Base-by-base conservation (phyloP, 2,113 vertebrate genomes). In the Trichomycterus rosablanca region DNA sequence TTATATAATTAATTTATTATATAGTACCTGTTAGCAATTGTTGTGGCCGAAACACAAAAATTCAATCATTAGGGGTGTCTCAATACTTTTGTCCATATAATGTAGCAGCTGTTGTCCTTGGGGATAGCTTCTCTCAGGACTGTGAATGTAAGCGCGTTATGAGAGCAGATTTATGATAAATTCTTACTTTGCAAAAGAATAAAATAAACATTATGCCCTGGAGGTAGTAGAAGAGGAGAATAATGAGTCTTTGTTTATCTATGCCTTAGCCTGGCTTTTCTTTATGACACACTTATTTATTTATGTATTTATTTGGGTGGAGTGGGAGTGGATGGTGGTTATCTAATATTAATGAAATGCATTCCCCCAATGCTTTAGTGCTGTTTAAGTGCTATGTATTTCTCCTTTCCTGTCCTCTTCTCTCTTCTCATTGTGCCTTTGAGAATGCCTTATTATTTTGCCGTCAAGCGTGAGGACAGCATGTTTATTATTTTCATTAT, bases 341-440 rank as follows among this genome's bases (percentile, higher is more conserved):
- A 86, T 89, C 86, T 88, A 89, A 89, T 89, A 89, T 89, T 89
- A 88, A 89, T 89, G 87, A 89, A 86, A 86, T 86, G 83, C 82
- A 83, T 86, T 85, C 86, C 83, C 61, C 80, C 76, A 79, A 81
- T 85, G 82, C 81, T 85, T 89, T 87, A 86, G 83, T 83, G 81
- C 76, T 80, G 83, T 85, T 83, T 83, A 80, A 87, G 81, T 84
- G 82, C 82, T 82, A 81, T 79, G 83, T 87, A 84, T 87, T 79
- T 74, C 77, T 63, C 53, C 68, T 76, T 71, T 78, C 60, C 50
- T 67, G 57, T 62, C n/a, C 18, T 39, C 61, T 48, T 30, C 42
- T 60, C 46, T 63, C n/a, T 76, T 67, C 83, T 79, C 77, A 82
- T 80, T 80, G 79, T 72, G 76, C 82, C 63, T 77, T 54, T 67